A percentile compares a stretch with the other conserved stretches of the same genome.
Conservation (phyloP, 1,140 invertebrate genomes). For the Oncopodura yosiiana region DNA sequence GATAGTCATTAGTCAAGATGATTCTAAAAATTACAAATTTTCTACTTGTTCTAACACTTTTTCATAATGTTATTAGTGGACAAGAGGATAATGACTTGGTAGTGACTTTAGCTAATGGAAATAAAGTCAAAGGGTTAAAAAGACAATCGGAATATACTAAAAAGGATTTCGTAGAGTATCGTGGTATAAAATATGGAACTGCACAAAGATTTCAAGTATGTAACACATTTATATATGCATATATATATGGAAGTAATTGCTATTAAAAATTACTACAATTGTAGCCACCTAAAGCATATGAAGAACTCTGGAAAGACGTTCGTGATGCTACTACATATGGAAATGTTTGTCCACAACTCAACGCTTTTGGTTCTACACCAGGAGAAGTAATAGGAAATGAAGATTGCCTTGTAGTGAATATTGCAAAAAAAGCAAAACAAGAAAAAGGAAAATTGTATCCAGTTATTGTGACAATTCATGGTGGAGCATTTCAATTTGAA, state of each 20-base stretch:
- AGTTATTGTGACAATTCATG: slow-evolving; percentile 11
- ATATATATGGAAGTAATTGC: background rate
- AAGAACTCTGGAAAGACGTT: background rate
- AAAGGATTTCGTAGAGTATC: slow-evolving; percentile 1
- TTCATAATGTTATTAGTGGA: background rate
- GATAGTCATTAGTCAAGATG: too few relatives aligned
- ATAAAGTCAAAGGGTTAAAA: background rate
- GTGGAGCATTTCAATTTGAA: slow-evolving; percentile 16
- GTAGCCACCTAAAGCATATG: slow-evolving; percentile 1
- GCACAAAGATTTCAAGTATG: too few relatives aligned
- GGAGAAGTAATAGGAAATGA: slow-evolving; percentile 13
- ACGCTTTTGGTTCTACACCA: background rate
- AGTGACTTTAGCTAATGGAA: background rate
- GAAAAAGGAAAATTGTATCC: slow-evolving; percentile 1
- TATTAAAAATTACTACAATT: background rate
- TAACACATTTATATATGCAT: too few relatives aligned
- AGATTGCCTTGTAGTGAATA: slow-evolving; percentile 15
- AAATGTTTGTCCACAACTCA: slow-evolving; percentile 10
- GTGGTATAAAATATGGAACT: slow-evolving; percentile 2
- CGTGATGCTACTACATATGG: slow-evolving; percentile 2
- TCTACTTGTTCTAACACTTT: too few relatives aligned
- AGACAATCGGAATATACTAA: background rate
- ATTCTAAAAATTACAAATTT: too few relatives aligned
- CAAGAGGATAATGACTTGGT: background rate
- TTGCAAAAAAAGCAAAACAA: slow-evolving; percentile 1